phyloP scores from a whole-genome alignment of 2,797 vertebrate genomes.

The Rhyacichthys aspro region DNA sequence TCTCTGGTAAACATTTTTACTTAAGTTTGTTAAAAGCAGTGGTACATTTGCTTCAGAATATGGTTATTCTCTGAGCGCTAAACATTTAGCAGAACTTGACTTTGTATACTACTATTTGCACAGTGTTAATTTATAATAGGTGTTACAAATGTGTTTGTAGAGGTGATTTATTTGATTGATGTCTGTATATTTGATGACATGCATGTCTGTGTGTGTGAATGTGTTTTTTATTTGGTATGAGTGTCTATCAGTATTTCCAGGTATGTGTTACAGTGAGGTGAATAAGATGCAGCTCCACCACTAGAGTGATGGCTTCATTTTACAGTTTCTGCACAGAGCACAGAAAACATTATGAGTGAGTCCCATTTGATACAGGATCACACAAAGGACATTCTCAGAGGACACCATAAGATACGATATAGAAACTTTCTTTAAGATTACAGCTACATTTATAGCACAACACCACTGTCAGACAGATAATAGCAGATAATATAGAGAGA shows the following conservation, averaged over 20 bases:
- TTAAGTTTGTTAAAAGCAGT: slow-evolving; percentile 19
- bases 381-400: slow-evolving; percentile 31
- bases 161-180: slow-evolving; percentile 60
- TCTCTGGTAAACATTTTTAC: slow-evolving; percentile 10
- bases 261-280: slow-evolving; percentile 26
- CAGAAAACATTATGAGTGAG: slow-evolving; percentile 27
- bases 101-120: slow-evolving; percentile 74
- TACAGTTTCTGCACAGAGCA: slow-evolving; percentile 23
- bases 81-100: slow-evolving; percentile 45
- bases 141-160: slow-evolving; percentile 59
- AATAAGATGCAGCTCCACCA: slow-evolving; percentile 6
- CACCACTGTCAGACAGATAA: slow-evolving; percentile 2
- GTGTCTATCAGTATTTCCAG: slow-evolving; percentile 41
- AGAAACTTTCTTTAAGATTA: background rate
- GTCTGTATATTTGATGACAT: slow-evolving; percentile 47
- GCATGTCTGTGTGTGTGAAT: slow-evolving; percentile 16
- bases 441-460: slow-evolving; percentile 1
- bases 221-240: slow-evolving; percentile 28
- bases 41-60: slow-evolving; percentile 45
- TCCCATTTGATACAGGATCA: slow-evolving; percentile 8
- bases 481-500: slow-evolving; percentile 8
- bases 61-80: slow-evolving; percentile 35
- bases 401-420: slow-evolving; percentile 7
- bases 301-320: slow-evolving; percentile 17
- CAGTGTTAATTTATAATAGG: slow-evolving; percentile 81